Conservation (phyloP, 2,888 invertebrate genomes). For the Platycheirus albimanus region DNA sequence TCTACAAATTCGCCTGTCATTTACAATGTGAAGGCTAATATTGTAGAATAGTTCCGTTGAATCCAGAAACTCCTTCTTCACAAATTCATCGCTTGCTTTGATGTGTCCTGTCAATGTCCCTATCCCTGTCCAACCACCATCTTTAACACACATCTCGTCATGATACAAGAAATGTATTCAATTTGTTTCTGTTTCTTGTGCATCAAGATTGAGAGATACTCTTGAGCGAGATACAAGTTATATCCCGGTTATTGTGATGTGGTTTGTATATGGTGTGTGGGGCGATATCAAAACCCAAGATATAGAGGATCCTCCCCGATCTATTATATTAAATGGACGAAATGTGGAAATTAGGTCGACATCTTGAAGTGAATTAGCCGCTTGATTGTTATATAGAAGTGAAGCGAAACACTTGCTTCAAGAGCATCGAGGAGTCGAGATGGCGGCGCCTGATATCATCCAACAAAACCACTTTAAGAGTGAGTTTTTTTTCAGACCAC, state of each 20-base stretch:
- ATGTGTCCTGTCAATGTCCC: conserved; percentile 42
- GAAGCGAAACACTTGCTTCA: conserved; percentile 64
- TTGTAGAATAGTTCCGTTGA: conserved; percentile 16
- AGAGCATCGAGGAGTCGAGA: conserved; percentile 64
- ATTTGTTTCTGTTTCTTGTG: conserved; percentile 66
- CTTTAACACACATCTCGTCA: conserved; percentile 10
- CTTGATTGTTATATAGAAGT: conserved; percentile 34
- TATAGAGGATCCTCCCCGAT: conserved; percentile 58
- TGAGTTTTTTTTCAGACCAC: conserved; percentile 56
- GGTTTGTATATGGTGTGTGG: conserved; percentile 26
- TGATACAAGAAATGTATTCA: conserved; percentile 45
- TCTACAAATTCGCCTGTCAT: not conserved
- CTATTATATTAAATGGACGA: conserved; percentile 58
- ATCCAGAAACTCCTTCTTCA: conserved; percentile 44
- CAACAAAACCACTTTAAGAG: conserved; percentile 62
- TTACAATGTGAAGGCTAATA: conserved; percentile 4
- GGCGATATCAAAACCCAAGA: conserved; percentile 56
- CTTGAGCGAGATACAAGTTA: conserved; percentile 38
- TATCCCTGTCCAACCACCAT: conserved; percentile 26
- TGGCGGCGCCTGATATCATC: conserved; percentile 67
- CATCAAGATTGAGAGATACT: conserved; percentile 66
- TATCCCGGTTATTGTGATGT: conserved; percentile 7
- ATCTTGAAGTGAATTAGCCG: conserved; percentile 70
- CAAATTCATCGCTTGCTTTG: conserved; percentile 49
- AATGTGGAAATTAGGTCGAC: conserved; percentile 70